Base-by-base conservation (phyloP, 2,888 invertebrate species). In the Piscicola geometra region DNA sequence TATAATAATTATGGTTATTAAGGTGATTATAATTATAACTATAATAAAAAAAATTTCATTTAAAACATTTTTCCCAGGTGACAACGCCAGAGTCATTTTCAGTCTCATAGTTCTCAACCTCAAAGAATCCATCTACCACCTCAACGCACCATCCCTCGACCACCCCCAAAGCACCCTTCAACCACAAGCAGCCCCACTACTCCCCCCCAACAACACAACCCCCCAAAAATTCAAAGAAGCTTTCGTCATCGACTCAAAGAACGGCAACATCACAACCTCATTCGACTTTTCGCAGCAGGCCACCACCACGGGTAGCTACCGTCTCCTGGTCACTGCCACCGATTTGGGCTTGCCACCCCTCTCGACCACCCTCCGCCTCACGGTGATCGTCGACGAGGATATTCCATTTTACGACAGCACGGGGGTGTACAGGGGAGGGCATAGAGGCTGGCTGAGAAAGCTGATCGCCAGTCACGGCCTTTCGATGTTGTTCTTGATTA, bases 171-270 rank as follows among this genome's bases (percentile, higher is more conserved):
- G 25, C 33, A 5, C 25, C 36, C 21, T 36, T 41, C 12, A 28
- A 35, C n/a, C 15, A 35, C 28, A 35, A 33, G 21, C 70, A 41
- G 28, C 21, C 70, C 28, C 1, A 25, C 1, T n/a, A 35, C 1
- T n/a, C 33, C 32, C 2, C 52, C 30, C 28, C 70, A 35, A 32
- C 32, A 1, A n/a, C 71, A 1, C 50, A n/a, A n/a, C 33, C 32
- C 2, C 52, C 30, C 28, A 35, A 35, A 32, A 5, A 1, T 9
- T 52, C 0, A 25, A 15, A 15, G 60, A 56, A 5, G 73, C 73
- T 73, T 73, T 73, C 64, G 25, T 35, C 1, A 64, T 73, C 15
- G 73, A 73, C 25, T 33, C 60, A 56, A 35, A n/a, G 15, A 73
- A 28, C 3, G 73, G 73, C 25, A 33, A 30, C 28, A 52, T 73